phyloP scores from a whole-genome alignment of 1,140 invertebrate genomes.

The Drosophila simulans region DNA sequence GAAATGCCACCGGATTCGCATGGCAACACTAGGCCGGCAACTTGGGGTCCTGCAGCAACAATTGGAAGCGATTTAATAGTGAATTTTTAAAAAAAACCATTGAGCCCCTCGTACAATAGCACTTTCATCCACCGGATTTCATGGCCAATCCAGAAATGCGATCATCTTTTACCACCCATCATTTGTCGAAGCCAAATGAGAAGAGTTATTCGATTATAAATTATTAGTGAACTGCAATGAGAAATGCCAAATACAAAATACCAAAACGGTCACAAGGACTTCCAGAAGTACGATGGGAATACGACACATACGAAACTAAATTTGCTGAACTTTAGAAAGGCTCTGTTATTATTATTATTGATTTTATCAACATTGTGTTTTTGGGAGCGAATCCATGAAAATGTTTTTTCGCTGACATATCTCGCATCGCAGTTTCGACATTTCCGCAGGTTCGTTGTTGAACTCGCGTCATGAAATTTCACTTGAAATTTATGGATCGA shows the following conservation, averaged over 20 bases:
- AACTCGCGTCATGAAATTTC: conserved; percentile 10
- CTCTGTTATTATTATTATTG: conserved; percentile 35
- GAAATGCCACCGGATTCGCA: background rate
- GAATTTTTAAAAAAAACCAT: background rate
- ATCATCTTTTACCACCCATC: background rate
- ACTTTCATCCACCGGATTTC: background rate
- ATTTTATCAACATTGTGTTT: conserved; percentile 17
- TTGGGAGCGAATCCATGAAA: conserved; percentile 23
- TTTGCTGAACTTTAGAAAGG: conserved; percentile 66
- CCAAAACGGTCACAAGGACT: conserved; percentile 50
- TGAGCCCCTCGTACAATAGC: background rate
- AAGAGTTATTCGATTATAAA: conserved; percentile 6
- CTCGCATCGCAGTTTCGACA: conserved; percentile 39
- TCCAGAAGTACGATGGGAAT: conserved; percentile 48
- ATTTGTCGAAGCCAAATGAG: conserved; percentile 7
- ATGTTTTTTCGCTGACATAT: conserved; percentile 50
- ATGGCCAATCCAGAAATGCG: background rate
- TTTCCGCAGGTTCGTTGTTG: conserved; percentile 34
- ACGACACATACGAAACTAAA: conserved; percentile 48
- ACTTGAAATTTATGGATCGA: conserved; percentile 16
- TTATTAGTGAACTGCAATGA: conserved; percentile 15
- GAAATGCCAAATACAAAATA: conserved; percentile 25
- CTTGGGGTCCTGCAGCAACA: background rate
- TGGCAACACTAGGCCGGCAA: conserved; percentile 4
- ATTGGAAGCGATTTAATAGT: conserved; percentile 13